Conservation (phyloP, 2,113 vertebrate genomes). For the Phoxinus phoxinus region DNA sequence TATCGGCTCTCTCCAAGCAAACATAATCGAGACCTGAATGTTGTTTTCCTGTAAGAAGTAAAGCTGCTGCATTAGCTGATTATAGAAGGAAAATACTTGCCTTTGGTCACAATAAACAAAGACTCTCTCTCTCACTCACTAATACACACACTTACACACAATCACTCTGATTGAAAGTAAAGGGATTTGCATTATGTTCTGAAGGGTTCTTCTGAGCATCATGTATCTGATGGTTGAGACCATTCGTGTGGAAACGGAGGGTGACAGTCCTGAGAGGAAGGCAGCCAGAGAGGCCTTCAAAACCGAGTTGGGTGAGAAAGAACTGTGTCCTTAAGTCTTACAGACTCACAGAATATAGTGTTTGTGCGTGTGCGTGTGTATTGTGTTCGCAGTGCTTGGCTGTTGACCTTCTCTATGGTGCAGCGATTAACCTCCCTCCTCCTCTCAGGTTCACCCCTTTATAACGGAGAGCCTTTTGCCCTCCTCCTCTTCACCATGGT, state of each 20-base stretch:
- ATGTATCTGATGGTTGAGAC: slow-evolving; percentile 98
- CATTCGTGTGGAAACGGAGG: slow-evolving; percentile 83
- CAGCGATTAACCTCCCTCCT: slow-evolving; percentile 28
- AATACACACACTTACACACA: slow-evolving; percentile 25
- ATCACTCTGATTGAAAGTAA: background rate
- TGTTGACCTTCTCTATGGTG: slow-evolving; percentile 28
- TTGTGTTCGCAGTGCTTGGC: background rate
- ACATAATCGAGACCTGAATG: slow-evolving; percentile 16
- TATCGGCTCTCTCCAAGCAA: background rate
- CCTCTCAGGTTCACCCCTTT: slow-evolving; percentile 83
- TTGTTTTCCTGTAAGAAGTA: slow-evolving; percentile 43
- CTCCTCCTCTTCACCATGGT: slow-evolving; percentile 95
- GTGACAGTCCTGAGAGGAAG: slow-evolving; percentile 82
- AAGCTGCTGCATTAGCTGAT: slow-evolving; percentile 49
- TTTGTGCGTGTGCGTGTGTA: background rate
- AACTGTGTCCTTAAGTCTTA: slow-evolving; percentile 34
- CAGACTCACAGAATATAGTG: background rate
- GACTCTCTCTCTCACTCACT: background rate
- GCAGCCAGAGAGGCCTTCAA: slow-evolving; percentile 85
- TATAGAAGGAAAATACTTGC: slow-evolving; percentile 43
- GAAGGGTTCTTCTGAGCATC: slow-evolving; percentile 91
- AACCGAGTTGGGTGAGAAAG: slow-evolving; percentile 85
- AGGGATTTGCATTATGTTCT: slow-evolving; percentile 21
- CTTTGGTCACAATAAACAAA: slow-evolving; percentile 14
- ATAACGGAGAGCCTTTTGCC: slow-evolving; percentile 89